Conservation (phyloP, 2,888 invertebrate genomes). For the Troilus luridus region DNA sequence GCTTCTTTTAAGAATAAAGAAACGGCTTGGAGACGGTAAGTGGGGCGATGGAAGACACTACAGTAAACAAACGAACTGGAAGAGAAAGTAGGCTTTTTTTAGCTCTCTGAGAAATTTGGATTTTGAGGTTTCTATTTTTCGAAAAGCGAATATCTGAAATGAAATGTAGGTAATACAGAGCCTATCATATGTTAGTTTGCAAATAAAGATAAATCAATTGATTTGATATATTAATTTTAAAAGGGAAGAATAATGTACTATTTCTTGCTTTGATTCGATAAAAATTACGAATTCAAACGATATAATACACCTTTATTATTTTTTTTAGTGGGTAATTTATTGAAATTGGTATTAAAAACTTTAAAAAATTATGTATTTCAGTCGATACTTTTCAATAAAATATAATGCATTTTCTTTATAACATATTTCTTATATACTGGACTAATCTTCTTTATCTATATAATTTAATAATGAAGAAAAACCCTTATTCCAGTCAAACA, state of each 20-base stretch:
- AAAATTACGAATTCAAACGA: no score
- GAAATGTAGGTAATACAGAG: neutral
- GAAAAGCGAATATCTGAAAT: neutral
- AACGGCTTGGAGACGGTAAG: neutral
- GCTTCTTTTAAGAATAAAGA: conserved; percentile 6
- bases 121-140: neutral
- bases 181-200: neutral
- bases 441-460: no score
- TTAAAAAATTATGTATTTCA: no score
- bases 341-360: no score
- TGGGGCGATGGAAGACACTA: conserved; percentile 31
- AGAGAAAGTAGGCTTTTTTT: conserved; percentile 6
- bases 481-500: no score
- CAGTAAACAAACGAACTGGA: conserved; percentile 21
- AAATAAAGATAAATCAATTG: neutral
- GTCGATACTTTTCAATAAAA: no score
- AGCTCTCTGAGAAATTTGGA: neutral
- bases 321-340: no score
- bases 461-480: no score
- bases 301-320: no score
- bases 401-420: no score
- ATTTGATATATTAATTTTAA: neutral
- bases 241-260: neutral
- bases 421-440: no score
- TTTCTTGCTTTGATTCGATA: neutral